Conservation (phyloP, 1,140 invertebrate genomes). For the Drosophila sp. region DNA sequence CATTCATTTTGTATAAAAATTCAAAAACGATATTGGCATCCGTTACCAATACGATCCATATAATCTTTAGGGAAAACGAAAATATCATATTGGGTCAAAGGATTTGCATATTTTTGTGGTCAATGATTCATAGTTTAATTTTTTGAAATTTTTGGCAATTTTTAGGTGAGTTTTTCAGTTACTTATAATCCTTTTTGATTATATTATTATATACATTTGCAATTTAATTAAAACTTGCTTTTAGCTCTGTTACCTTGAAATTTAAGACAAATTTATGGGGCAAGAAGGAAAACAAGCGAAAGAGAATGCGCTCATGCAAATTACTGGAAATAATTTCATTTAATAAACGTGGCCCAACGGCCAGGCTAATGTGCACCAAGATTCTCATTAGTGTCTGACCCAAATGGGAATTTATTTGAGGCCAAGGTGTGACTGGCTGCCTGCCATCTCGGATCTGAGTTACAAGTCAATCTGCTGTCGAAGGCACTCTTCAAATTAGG, state of each 20-base stretch:
- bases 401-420: constrained; percentile 35
- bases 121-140: too few relatives aligned
- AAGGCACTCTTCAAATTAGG: not conserved
- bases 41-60: too few relatives aligned
- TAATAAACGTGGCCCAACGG: constrained; percentile 51
- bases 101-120: too few relatives aligned
- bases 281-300: not conserved
- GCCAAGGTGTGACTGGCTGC: not conserved
- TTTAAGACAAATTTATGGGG: constrained; percentile 51
- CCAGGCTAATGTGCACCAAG: not conserved
- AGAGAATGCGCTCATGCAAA: constrained; percentile 51
- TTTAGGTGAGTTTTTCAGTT: too few relatives aligned
- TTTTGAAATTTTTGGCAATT: too few relatives aligned
- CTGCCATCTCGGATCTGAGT: not conserved
- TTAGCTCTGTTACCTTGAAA: constrained; percentile 29
- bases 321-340: constrained; percentile 54
- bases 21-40: not conserved
- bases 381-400: constrained; percentile 43
- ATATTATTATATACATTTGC: not conserved
- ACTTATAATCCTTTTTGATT: too few relatives aligned
- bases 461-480: constrained; percentile 48
- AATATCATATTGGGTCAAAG: too few relatives aligned
- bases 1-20: not conserved
- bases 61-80: too few relatives aligned
- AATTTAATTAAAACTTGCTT: constrained; percentile 47